A percentile compares a stretch with the other conserved stretches of the same genome.
Conservation (phyloP, 2,888 invertebrate species). For the Agonopterix heracliana region DNA sequence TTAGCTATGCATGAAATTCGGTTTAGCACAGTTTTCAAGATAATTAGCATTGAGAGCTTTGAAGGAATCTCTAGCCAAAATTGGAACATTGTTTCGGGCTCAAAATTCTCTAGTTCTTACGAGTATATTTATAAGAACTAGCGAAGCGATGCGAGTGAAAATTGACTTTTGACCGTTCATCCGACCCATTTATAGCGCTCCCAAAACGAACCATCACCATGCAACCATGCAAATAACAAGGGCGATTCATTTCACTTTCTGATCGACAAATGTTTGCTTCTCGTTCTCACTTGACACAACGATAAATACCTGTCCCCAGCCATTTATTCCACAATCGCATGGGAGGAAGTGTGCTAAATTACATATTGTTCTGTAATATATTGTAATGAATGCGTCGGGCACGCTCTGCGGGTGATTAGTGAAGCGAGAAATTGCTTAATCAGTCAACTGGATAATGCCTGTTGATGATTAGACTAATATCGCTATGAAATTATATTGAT, state of each 20-base stretch:
- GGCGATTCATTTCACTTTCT: not conserved
- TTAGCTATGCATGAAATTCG: no score
- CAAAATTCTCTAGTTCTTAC: no score
- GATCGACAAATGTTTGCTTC: slow-evolving; percentile 15
- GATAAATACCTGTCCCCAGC: slow-evolving; percentile 44
- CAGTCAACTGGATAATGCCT: slow-evolving; percentile 62
- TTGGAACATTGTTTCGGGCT: no score
- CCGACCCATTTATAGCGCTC: no score
- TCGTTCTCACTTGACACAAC: slow-evolving; percentile 27
- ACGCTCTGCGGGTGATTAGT: slow-evolving; percentile 43
- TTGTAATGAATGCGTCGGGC: slow-evolving; percentile 64
- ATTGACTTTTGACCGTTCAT: no score
- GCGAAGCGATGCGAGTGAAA: no score
- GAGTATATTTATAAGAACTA: no score
- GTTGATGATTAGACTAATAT: slow-evolving; percentile 59
- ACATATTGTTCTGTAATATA: slow-evolving; percentile 59
- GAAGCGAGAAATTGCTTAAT: slow-evolving; percentile 70
- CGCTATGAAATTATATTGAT: slow-evolving; percentile 62
- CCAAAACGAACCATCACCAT: no score
- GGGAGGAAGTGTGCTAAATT: slow-evolving; percentile 61
- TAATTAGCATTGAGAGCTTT: no score
- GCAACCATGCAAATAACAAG: no score
- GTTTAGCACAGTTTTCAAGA: no score
- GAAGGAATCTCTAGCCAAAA: no score
- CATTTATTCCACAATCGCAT: slow-evolving; percentile 22